Conservation (phyloP, 2,888 invertebrate species). For the Macaria liturata region DNA sequence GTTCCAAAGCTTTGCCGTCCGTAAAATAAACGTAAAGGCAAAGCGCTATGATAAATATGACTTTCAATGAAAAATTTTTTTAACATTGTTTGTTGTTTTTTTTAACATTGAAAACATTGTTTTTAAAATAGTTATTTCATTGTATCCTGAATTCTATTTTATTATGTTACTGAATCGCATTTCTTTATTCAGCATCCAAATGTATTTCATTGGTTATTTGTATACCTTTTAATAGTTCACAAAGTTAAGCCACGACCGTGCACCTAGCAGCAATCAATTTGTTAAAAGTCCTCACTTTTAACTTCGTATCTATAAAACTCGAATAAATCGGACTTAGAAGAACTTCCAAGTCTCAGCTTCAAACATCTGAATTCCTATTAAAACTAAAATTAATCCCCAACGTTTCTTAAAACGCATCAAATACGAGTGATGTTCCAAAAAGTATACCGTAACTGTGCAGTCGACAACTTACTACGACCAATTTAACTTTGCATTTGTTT, state of each 20-base stretch:
- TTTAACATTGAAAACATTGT: no score
- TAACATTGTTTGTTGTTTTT: no score
- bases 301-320: constrained; percentile 45
- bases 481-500: constrained; percentile 30
- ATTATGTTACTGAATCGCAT: no score
- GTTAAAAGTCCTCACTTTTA: constrained; percentile 39
- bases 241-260: constrained; percentile 5
- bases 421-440: constrained; percentile 73
- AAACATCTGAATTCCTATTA: constrained; percentile 63
- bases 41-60: no score
- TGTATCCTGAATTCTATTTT: no score
- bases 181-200: no score
- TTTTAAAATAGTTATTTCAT: no score
- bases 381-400: constrained; percentile 70
- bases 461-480: constrained; percentile 68
- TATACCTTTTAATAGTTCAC: background rate
- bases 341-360: constrained; percentile 45
- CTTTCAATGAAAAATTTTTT: no score
- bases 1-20: no score
- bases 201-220: no score
- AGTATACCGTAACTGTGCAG: constrained; percentile 65
- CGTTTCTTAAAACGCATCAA: constrained; percentile 73
- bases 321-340: constrained; percentile 49
- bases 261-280: constrained; percentile 32
- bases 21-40: no score